A percentile compares a stretch with the other conserved stretches of the same genome.
Conservation (phyloP, 2,797 vertebrate genomes). For the Micromesistius poutassou region DNA sequence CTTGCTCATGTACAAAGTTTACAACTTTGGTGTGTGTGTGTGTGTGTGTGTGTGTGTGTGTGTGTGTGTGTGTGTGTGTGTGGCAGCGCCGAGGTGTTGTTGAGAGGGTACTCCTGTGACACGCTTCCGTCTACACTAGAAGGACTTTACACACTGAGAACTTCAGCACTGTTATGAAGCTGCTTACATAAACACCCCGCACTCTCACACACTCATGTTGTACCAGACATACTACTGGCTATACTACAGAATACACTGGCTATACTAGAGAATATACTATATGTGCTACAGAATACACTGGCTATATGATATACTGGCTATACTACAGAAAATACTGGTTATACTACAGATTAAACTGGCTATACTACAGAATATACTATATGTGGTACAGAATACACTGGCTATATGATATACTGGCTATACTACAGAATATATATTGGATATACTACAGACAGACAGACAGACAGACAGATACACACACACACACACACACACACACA, state of each 20-base stretch:
- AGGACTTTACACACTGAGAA: not conserved
- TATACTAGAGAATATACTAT: not conserved
- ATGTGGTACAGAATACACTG: too few relatives aligned
- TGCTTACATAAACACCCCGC: not conserved
- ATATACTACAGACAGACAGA: too few relatives aligned
- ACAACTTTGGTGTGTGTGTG: too few relatives aligned
- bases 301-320: not conserved
- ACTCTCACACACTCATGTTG: not conserved
- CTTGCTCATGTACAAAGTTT: not conserved
- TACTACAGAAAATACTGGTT: not conserved
- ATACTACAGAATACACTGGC: not conserved
- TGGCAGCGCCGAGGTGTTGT: not conserved
- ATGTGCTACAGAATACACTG: not conserved
- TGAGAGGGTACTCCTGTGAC: not conserved
- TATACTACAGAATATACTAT: not conserved
- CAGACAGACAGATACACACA: too few relatives aligned
- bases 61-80: too few relatives aligned
- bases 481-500: too few relatives aligned
- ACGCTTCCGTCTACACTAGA: not conserved
- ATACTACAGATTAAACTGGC: not conserved
- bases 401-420: too few relatives aligned
- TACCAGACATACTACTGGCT: not conserved
- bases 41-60: too few relatives aligned
- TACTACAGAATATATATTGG: too few relatives aligned
- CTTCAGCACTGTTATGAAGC: not conserved